Conservation (phyloP, 2,113 vertebrate species). For the Podiceps cristatus region DNA sequence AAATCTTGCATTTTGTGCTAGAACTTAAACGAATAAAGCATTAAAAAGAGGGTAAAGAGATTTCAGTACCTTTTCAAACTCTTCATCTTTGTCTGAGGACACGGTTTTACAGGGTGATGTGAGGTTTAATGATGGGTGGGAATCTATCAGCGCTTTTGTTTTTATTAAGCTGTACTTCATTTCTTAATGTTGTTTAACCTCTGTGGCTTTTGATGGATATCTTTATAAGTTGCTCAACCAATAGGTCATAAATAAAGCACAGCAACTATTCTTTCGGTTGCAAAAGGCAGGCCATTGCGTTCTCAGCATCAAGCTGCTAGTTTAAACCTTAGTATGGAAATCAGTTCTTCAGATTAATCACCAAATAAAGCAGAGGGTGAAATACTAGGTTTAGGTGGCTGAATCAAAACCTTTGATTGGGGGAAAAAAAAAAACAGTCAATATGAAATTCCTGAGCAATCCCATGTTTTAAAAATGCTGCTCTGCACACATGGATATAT, state of each 20-base stretch:
- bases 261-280: background rate
- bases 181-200: background rate
- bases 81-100: background rate
- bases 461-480: background rate
- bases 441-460: background rate
- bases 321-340: slow-evolving; percentile 39
- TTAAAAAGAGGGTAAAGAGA: slow-evolving; percentile 17
- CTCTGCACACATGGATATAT: background rate
- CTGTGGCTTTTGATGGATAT: background rate
- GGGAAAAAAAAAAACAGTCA: background rate
- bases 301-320: background rate
- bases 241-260: slow-evolving; percentile 4
- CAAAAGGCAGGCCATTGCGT: background rate
- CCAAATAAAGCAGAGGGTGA: background rate
- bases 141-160: background rate
- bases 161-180: background rate
- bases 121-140: background rate
- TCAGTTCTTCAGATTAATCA: background rate
- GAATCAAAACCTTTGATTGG: background rate
- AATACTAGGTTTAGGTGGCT: background rate
- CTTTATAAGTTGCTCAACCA: background rate
- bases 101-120: background rate
- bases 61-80: background rate
- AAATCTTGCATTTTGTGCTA: slow-evolving; percentile 56
- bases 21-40: slow-evolving; percentile 42